Base-by-base conservation (phyloP, 2,797 vertebrate genomes). In the Lacerta viridis region DNA sequence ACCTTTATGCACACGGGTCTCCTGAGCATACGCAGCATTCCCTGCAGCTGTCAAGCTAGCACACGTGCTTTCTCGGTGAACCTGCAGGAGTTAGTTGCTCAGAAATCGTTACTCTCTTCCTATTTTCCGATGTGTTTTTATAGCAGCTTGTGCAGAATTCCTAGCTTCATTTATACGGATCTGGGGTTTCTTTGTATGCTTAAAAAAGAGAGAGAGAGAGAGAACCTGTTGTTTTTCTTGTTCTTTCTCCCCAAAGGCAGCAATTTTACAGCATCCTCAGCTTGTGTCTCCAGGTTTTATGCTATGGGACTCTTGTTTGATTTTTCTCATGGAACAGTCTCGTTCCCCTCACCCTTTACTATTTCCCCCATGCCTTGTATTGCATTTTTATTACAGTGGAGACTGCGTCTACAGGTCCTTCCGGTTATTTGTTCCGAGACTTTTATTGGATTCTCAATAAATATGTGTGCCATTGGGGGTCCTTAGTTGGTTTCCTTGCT, bases 381-480 rank as follows among this genome's bases (percentile, higher is more conserved):
- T 94, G 92, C 17, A 50, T 90, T 97, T 97, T 97, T 97, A 96
- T 96, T 79, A 84, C 95, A 94, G 91, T 94, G 84, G 46, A 91
- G 94, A 83, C 94, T 92, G 89, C 74, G 90, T 95, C 94, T 91
- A 90, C 90, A 88, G 93, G 93, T 92, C 94, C 96, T 96, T 96
- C 95, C 93, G 95, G 91, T 96, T 96, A 96, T 96, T 97, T 96
- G 96, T 95, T 95, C 94, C 91, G 93, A 96, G 96, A 92, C 84
- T 97, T 98, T 97, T 97, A 97, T 97, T 97, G 96, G 96, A 96
- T 93, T 93, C 96, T 95, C 95, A 96, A 93, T 95, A 95, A 95
- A 96, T 97, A 96, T 84, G 94, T 93, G 95, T 97, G 94, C 96
- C 93, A 78, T 88, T 96, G 96, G 96, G 96, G 96, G 95, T 96